A percentile compares a stretch with the other conserved stretches of the same genome.
Conservation (phyloP, 2,888 invertebrate genomes). For the Choreutis nemorana region DNA sequence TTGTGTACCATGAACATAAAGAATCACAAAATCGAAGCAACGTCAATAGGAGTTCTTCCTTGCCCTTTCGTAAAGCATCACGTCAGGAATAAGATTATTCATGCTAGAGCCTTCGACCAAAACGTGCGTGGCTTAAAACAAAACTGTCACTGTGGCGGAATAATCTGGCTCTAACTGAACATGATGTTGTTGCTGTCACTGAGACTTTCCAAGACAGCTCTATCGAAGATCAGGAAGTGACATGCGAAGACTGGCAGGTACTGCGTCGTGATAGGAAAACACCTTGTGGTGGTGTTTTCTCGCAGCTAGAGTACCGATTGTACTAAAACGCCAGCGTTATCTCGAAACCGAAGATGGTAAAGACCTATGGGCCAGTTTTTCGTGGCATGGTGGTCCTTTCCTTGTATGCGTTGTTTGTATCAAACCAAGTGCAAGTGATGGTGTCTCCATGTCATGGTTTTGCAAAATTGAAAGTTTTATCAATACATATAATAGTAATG, state of each 20-base stretch:
- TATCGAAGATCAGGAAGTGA: not conserved
- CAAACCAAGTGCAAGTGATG: not conserved
- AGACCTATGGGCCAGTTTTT: constrained; percentile 1
- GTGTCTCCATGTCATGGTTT: not conserved
- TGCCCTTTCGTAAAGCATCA: not conserved
- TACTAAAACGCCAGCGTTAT: not conserved
- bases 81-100: no score
- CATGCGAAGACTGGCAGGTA: not conserved
- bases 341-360: constrained; percentile 1
- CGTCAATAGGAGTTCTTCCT: not conserved
- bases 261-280: not conserved
- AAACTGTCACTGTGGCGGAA: not conserved
- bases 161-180: not conserved
- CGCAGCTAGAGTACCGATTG: constrained; percentile 1
- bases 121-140: not conserved
- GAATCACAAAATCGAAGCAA: not conserved
- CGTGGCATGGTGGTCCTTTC: not conserved
- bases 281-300: constrained; percentile 2
- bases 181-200: not conserved
- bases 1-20: constrained; percentile 2
- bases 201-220: not conserved
- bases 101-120: constrained; percentile 2
- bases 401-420: not conserved
- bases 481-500: not conserved
- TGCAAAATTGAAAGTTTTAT: not conserved